These are phyloP conservation scores for Prietella phreatophila DNA, from an alignment of 2,113 vertebrate species.

Conservation along the genomic window DNA sequence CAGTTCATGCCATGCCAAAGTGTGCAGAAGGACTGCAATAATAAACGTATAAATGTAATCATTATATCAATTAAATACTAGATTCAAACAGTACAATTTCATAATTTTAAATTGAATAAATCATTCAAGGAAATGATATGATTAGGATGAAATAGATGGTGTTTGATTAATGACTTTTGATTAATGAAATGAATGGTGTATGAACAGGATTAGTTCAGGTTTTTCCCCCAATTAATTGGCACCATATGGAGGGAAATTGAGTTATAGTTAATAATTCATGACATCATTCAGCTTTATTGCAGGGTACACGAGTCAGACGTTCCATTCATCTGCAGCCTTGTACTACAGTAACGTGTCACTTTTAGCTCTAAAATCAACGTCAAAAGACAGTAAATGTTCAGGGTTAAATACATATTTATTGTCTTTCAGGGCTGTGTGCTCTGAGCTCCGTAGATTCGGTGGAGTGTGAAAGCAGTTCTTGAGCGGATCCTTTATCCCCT, in stretches of 20 bases:
- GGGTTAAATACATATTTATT: too few species aligned
- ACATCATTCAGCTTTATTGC: neutral
- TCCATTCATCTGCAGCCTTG: neutral
- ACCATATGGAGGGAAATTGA: neutral
- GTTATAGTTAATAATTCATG: neutral
- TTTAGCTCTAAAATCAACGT: too few species aligned
- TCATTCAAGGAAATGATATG: too few species aligned
- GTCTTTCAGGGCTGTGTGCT: too few species aligned
- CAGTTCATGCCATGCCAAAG: too few species aligned
- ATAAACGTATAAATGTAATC: neutral
- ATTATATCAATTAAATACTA: neutral
- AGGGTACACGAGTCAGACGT: neutral
- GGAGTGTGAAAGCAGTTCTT: too few species aligned
- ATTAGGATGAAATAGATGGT: neutral
- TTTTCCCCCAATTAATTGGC: neutral
- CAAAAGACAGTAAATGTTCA: too few species aligned
- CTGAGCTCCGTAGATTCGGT: too few species aligned
- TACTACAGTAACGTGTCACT: neutral
- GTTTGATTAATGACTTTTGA: neutral
- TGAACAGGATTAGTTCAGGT: neutral
- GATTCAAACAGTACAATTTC: neutral
- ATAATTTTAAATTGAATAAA: too few species aligned
- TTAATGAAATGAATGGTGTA: neutral
- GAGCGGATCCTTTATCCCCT: too few species aligned
- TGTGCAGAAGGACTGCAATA: neutral